These are phyloP conservation scores for Hemichromis elongatus DNA, from an alignment of 2,113 vertebrate genomes.

Conservation along the genomic window DNA sequence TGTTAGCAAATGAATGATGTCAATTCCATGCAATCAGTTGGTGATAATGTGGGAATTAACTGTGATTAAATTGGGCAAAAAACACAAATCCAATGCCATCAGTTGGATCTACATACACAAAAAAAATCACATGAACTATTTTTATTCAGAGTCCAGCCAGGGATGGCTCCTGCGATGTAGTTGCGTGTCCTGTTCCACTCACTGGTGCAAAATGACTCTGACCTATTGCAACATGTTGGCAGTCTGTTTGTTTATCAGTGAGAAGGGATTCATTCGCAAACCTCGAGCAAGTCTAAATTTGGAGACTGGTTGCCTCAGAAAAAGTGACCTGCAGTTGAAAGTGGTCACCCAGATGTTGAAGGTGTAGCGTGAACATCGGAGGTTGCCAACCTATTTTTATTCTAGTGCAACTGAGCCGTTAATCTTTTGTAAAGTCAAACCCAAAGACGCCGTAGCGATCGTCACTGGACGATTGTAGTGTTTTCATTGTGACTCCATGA, in stretches of 20 bases:
- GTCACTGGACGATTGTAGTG: neutral
- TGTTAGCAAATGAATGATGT: neutral
- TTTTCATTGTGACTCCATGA: neutral
- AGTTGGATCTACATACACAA: neutral
- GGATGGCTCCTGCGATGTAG: neutral
- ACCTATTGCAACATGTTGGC: neutral
- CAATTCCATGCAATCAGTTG: neutral
- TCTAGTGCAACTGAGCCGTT: neutral
- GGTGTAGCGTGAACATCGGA: neutral
- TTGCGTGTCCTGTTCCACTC: neutral
- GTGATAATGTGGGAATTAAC: neutral
- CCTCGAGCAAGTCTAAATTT: neutral
- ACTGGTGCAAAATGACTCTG: neutral
- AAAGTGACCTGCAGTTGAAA: neutral
- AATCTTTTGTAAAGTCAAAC: constrained; percentile 14
- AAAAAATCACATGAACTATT: neutral
- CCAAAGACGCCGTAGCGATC: constrained; percentile 27
- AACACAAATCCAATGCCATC: neutral
- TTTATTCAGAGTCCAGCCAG: neutral
- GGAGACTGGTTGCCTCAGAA: neutral
- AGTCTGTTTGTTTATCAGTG: neutral
- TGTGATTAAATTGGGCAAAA: neutral
- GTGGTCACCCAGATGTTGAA: neutral
- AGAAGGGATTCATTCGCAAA: neutral
- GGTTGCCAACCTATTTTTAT: neutral